phyloP scores from a whole-genome alignment of 2,113 vertebrate species.

The Equus quagga region DNA sequence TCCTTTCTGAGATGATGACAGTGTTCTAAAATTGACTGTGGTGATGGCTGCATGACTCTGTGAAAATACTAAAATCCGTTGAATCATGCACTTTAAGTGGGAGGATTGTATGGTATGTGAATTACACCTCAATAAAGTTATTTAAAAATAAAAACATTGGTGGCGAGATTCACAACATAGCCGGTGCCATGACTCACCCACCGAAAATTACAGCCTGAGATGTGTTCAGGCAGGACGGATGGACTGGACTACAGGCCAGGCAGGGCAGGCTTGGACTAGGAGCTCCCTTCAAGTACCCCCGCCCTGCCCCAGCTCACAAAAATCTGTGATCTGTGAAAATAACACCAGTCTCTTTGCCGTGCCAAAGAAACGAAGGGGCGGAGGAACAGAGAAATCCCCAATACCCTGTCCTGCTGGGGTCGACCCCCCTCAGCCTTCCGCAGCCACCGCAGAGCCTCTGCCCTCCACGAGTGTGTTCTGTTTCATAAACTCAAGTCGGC shows the following conservation, averaged over 20 bases:
- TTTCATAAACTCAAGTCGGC: conserved; percentile 19
- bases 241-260: fast-evolving
- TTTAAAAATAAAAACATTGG: neutral
- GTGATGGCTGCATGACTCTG: neutral
- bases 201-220: neutral
- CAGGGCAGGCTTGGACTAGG: neutral
- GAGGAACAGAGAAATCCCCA: too few relatives aligned
- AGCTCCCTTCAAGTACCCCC: neutral
- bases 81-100: fast-evolving
- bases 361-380: neutral
- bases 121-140: neutral
- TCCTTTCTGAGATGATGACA: neutral
- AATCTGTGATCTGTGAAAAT: neutral
- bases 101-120: neutral
- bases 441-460: neutral
- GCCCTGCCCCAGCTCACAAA: neutral
- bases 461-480: neutral
- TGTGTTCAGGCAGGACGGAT: fast-evolving
- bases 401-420: neutral
- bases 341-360: neutral
- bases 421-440: neutral
- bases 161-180: neutral
- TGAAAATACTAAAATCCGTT: neutral
- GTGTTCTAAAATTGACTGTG: neutral
- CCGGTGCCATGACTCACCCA: fast-evolving